phyloP scores from a whole-genome alignment of 1,140 invertebrate species.

The Trichonephila clavata region DNA sequence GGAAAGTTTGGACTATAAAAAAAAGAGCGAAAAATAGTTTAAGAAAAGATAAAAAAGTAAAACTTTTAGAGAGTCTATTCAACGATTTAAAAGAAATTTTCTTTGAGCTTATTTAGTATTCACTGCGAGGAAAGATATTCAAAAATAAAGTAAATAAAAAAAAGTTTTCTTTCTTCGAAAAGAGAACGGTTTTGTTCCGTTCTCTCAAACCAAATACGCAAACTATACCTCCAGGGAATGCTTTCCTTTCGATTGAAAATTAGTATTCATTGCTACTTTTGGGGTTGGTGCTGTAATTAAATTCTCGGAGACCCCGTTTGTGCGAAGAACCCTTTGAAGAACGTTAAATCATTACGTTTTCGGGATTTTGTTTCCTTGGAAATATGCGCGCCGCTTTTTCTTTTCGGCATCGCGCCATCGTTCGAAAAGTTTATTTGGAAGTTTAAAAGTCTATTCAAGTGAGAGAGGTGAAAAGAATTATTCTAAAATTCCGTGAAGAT shows the following conservation, averaged over 20 bases:
- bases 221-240: background rate
- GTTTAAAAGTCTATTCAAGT: background rate
- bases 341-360: background rate
- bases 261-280: background rate
- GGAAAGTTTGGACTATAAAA: slow-evolving; percentile 2
- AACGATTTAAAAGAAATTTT: slow-evolving; percentile 14
- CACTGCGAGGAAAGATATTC: background rate
- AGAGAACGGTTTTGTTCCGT: background rate
- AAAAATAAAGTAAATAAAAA: slow-evolving; percentile 27
- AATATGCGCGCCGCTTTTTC: background rate
- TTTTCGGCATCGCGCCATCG: background rate
- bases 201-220: background rate
- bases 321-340: background rate
- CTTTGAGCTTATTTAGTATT: background rate
- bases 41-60: background rate
- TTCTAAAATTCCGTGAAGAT: background rate
- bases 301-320: background rate
- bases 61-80: background rate
- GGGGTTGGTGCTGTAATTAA: background rate
- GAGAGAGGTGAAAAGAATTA: background rate
- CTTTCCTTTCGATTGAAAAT: background rate
- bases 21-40: background rate
- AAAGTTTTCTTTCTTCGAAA: background rate
- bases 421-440: background rate
- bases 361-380: background rate